A percentile compares a stretch with the other conserved stretches of the same genome.
These are phyloP conservation scores for Prosopocoilus inquinatus DNA, from an alignment of 2,888 invertebrate genomes.

Conservation along the genomic window DNA sequence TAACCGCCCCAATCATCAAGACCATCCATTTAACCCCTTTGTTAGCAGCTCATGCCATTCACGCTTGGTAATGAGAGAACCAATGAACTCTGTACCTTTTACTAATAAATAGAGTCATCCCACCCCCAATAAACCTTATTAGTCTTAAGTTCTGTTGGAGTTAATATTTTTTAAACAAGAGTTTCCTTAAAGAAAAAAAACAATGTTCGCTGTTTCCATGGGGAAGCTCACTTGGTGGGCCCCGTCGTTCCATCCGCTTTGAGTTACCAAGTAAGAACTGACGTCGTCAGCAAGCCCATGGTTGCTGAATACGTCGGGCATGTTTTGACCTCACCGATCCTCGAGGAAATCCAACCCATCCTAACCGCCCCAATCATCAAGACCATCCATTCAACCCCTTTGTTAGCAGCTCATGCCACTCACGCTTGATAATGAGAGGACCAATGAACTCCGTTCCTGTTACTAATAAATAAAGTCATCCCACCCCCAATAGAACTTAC, in stretches of 20 bases:
- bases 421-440: slow-evolving; percentile 13
- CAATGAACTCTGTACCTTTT: slow-evolving; percentile 11
- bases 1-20: slow-evolving; percentile 41
- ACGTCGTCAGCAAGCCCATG: slow-evolving; percentile 19
- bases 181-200: too few relatives aligned
- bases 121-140: too few relatives aligned
- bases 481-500: too few relatives aligned
- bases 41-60: too few relatives aligned
- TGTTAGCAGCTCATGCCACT: slow-evolving; percentile 34
- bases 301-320: slow-evolving; percentile 36
- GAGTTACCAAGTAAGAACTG: slow-evolving; percentile 41
- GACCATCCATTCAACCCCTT: slow-evolving; percentile 23
- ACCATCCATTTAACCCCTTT: slow-evolving; percentile 28
- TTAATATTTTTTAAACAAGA: too few relatives aligned
- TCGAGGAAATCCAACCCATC: too few relatives aligned
- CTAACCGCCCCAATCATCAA: slow-evolving; percentile 38
- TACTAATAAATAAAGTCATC: too few relatives aligned
- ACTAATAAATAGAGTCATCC: too few relatives aligned
- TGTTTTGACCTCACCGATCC: slow-evolving; percentile 41
- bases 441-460: slow-evolving; percentile 7
- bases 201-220: slow-evolving; percentile 43
- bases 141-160: too few relatives aligned
- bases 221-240: slow-evolving; percentile 27
- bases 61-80: too few relatives aligned
- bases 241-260: slow-evolving; percentile 49